Evolutionary conservation across 1,140 invertebrate genomes (phyloP).

Genomic region (Trichogramma pretiosum): DNA sequence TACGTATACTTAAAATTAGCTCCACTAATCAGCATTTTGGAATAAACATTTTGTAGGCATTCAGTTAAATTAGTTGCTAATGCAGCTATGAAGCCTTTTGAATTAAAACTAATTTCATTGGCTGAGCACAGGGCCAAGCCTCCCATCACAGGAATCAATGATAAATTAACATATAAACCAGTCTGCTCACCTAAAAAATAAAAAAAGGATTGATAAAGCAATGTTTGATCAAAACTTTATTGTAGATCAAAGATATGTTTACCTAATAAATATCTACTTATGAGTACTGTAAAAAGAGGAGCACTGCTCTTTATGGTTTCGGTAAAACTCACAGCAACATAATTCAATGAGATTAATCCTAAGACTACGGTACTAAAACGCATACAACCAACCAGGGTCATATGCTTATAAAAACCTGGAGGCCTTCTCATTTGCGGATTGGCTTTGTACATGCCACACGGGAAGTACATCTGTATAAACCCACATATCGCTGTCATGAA

Average conservation of each 20-base stretch:
- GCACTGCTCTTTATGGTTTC: conserved; percentile 82
- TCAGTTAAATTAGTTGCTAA: conserved; percentile 76
- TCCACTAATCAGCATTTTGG: conserved; percentile 72
- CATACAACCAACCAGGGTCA: conserved; percentile 68
- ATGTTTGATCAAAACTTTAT: conserved; percentile 3
- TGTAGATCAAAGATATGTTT: conserved; percentile 24
- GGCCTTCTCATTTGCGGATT: conserved; percentile 55
- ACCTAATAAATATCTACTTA: conserved; percentile 64
- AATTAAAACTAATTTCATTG: conserved; percentile 75
- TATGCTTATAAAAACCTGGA: conserved; percentile 66
- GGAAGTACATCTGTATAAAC: conserved; percentile 68
- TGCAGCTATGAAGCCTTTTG: conserved; percentile 68
- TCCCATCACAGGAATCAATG: conserved; percentile 76
- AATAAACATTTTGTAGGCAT: conserved; percentile 80
- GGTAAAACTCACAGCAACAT: conserved; percentile 77
- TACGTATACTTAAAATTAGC: conserved; percentile 74
- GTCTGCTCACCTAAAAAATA: conserved; percentile 58
- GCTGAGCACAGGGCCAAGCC: conserved; percentile 74
- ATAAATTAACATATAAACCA: conserved; percentile 66
- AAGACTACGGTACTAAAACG: conserved; percentile 69
- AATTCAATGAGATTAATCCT: conserved; percentile 72
- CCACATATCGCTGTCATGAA: conserved; percentile 68
- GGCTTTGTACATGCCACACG: conserved; percentile 63
- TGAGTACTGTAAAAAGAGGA: conserved; percentile 73
- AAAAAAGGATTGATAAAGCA: background rate